Conservation (phyloP, 1,140 invertebrate genomes). For the Drosophila mauritiana region DNA sequence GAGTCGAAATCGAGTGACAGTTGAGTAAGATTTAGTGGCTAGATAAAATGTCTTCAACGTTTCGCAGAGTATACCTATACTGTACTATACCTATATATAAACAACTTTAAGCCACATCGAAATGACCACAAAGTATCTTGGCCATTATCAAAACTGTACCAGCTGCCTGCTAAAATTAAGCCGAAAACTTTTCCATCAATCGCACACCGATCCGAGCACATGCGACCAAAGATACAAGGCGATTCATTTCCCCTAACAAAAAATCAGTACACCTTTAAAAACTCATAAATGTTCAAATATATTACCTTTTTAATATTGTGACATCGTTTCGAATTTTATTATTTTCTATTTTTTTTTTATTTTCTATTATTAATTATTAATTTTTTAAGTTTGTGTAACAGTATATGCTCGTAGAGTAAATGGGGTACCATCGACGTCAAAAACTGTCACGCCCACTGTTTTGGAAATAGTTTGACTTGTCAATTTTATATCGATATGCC, state of each 20-base stretch:
- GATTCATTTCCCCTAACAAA: constrained; percentile 15
- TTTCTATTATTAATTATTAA: no score
- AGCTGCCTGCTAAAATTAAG: constrained; percentile 25
- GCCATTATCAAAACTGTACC: constrained; percentile 30
- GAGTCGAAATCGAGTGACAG: not conserved
- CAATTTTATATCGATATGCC: no score
- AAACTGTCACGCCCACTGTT: no score
- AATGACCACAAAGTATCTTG: constrained; percentile 21
- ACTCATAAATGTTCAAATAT: not conserved
- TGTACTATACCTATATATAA: not conserved
- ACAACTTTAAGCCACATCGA: constrained; percentile 7
- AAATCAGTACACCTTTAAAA: constrained; percentile 18
- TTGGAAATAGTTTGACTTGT: no score
- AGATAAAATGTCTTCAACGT: not conserved
- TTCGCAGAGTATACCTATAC: not conserved
- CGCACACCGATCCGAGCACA: constrained; percentile 38
- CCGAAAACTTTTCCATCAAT: constrained; percentile 59
- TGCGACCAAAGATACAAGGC: constrained; percentile 22
- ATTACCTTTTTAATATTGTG: not conserved
- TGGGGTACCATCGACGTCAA: no score
- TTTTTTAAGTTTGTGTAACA: not conserved
- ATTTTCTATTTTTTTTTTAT: no score
- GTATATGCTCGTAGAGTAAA: no score
- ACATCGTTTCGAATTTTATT: no score
- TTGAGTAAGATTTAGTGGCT: not conserved